These are phyloP conservation scores for Yponomeuta evonymella DNA, from an alignment of 2,888 invertebrate genomes.

Conservation along the genomic window DNA sequence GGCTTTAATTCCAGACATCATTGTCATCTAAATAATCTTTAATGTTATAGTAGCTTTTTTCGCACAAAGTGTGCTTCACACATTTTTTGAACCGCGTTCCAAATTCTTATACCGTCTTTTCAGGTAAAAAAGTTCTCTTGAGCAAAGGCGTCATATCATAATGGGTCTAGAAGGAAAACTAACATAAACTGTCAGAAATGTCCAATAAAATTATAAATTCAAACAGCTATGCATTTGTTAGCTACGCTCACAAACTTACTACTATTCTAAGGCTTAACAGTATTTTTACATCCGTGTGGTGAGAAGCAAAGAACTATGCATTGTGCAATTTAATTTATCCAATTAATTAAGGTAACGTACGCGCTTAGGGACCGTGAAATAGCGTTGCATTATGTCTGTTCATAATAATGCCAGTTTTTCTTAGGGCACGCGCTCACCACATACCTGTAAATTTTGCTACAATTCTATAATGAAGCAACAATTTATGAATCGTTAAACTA, in stretches of 20 bases:
- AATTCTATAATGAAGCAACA: slow-evolving; percentile 28
- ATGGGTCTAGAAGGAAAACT: background rate
- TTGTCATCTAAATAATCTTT: too few species aligned
- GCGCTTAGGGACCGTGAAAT: slow-evolving; percentile 56
- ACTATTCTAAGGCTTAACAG: slow-evolving; percentile 1
- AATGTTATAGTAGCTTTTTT: too few species aligned
- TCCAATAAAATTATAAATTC: background rate
- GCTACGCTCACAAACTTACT: background rate
- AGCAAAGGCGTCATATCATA: background rate
- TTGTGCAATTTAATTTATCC: slow-evolving; percentile 22
- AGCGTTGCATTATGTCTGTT: slow-evolving; percentile 34
- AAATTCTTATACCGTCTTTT: too few species aligned
- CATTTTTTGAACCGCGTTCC: too few species aligned
- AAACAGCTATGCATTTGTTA: background rate
- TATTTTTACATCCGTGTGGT: slow-evolving; percentile 12
- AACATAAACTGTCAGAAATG: background rate
- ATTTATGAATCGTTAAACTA: slow-evolving; percentile 34
- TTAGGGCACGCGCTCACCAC: slow-evolving; percentile 22
- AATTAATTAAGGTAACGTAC: slow-evolving; percentile 27
- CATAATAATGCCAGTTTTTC: slow-evolving; percentile 25
- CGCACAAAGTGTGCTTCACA: too few species aligned
- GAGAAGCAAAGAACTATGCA: slow-evolving; percentile 15
- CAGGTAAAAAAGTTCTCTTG: background rate
- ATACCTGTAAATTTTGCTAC: slow-evolving; percentile 17
- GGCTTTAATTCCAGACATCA: too few species aligned